Conservation (phyloP, 2,113 vertebrate species). For the Pogonocichla stellata region DNA sequence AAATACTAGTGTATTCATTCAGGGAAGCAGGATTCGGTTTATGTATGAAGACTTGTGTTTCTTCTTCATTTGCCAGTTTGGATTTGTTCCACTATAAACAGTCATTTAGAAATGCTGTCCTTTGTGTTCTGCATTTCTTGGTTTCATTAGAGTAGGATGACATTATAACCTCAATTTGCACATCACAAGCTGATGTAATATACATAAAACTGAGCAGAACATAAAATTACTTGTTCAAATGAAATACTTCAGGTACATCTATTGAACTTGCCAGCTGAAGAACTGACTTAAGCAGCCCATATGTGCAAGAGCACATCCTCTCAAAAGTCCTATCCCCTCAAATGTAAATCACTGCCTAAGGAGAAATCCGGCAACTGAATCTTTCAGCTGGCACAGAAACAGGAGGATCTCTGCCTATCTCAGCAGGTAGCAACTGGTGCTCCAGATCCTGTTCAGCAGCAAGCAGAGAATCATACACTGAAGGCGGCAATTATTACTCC, state of each 20-base stretch:
- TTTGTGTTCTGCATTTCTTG: not conserved
- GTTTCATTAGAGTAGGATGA: not conserved
- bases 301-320: not conserved
- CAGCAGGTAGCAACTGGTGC: not conserved
- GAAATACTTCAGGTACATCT: not conserved
- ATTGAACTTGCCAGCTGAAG: not conserved
- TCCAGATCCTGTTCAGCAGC: not conserved
- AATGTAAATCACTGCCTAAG: not conserved
- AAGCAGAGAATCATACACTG: rapidly evolving
- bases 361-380: not conserved
- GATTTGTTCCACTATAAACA: not conserved
- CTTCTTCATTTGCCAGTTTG: not conserved
- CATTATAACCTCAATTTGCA: not conserved
- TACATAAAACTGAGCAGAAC: not conserved
- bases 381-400: not conserved
- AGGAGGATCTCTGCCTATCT: not conserved
- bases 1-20: not conserved
- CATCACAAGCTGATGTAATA: not conserved
- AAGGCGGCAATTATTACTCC: not conserved
- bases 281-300: not conserved
- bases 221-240: not conserved
- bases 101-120: not conserved
- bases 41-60: not conserved
- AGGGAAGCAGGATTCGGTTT: not conserved
- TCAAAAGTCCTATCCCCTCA: not conserved